Percentiles rank a stretch among this genome's conserved stretches.
These are phyloP conservation scores for Hiodon alosoides DNA, from an alignment of 2,113 vertebrate species.

Conservation along the genomic window DNA sequence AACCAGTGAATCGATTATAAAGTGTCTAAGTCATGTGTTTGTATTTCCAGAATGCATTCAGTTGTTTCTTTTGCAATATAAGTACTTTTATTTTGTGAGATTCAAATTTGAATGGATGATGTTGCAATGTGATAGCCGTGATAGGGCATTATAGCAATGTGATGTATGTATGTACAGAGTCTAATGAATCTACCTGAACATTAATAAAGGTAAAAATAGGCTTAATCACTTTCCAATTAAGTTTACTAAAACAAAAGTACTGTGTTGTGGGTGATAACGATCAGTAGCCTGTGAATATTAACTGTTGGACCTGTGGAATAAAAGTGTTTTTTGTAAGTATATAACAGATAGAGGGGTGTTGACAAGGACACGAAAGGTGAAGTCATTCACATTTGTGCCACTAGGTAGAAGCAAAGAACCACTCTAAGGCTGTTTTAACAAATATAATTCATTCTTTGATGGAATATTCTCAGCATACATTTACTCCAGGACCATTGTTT, in stretches of 20 bases:
- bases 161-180: neutral
- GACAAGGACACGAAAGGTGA: neutral
- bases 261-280: neutral
- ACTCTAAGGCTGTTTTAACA: neutral
- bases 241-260: neutral
- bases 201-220: no score
- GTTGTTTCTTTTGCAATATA: slow-evolving; percentile 5
- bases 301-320: slow-evolving; percentile 1
- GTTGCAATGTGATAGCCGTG: neutral
- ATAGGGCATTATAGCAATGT: slow-evolving; percentile 7
- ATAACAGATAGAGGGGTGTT: neutral
- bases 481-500: neutral
- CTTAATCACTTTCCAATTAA: no score
- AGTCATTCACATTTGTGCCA: slow-evolving; percentile 14
- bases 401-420: slow-evolving; percentile 22
- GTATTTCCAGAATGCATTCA: neutral
- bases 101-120: neutral
- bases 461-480: neutral
- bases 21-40: neutral
- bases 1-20: no score
- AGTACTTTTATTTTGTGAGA: neutral
- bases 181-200: neutral
- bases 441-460: neutral
- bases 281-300: neutral
- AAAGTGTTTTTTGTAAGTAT: neutral